These are phyloP conservation scores for Caenorhabditis auriculariae DNA, from an alignment of 2,888 invertebrate species.

Conservation along the genomic window DNA sequence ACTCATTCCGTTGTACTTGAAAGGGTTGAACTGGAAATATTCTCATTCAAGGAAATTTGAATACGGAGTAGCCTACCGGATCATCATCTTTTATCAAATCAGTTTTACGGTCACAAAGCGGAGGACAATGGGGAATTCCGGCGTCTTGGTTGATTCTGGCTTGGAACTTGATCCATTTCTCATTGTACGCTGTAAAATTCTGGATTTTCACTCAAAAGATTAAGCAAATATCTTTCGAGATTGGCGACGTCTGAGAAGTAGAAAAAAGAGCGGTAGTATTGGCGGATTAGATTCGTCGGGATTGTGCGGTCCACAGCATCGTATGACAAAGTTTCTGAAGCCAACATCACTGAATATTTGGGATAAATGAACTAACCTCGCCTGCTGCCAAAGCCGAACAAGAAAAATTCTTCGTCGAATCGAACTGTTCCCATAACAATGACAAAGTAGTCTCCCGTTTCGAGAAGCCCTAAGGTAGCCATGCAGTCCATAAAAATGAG, in stretches of 20 bases:
- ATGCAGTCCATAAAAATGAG: conserved; percentile 15
- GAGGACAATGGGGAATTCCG: conserved; percentile 14
- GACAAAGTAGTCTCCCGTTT: conserved; percentile 29
- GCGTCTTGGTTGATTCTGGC: conserved; percentile 11
- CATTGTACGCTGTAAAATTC: conserved; percentile 19
- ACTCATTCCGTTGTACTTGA: too few relatives aligned
- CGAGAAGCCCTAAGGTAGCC: conserved; percentile 20
- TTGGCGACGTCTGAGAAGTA: conserved; percentile 17
- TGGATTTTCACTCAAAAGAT: conserved; percentile 4
- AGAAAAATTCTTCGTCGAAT: neutral
- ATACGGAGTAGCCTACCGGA: conserved; percentile 9
- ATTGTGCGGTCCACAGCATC: conserved; percentile 11
- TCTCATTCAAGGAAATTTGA: neutral
- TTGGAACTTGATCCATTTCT: conserved; percentile 24
- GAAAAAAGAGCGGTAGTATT: conserved; percentile 23
- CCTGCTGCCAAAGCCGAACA: neutral
- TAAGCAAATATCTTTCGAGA: neutral
- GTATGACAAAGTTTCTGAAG: neutral
- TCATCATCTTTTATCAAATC: conserved; percentile 12
- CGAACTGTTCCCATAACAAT: conserved; percentile 17
- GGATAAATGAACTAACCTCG: neutral
- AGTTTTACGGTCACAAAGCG: conserved; percentile 16
- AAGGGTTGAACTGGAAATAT: too few relatives aligned
- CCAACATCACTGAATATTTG: too few relatives aligned
- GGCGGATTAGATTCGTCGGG: conserved; percentile 4